These are phyloP conservation scores for Caenorhabditis elegans DNA, from an alignment of 1,140 invertebrate genomes.

Conservation along the genomic window DNA sequence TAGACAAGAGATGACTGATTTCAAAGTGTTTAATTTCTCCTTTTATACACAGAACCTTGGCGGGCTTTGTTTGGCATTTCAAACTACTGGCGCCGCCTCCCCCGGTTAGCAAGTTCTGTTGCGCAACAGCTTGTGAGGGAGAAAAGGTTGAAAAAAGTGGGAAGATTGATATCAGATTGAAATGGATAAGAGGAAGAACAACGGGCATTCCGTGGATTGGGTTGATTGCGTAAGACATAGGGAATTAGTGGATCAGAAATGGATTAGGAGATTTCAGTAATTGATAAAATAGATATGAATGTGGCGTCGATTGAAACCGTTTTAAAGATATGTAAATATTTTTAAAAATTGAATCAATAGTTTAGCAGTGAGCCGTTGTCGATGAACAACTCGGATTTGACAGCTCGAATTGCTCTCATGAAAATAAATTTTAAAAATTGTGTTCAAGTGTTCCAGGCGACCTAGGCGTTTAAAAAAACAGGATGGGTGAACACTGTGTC, in stretches of 20 bases:
- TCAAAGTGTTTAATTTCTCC: background rate
- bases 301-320: no score
- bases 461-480: no score
- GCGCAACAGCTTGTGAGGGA: background rate
- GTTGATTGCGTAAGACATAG: background rate
- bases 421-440: no score
- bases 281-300: background rate
- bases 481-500: no score
- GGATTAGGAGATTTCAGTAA: background rate
- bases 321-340: no score
- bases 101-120: slow-evolving; percentile 9
- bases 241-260: slow-evolving; percentile 5
- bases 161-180: background rate
- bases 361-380: no score
- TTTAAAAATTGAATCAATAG: no score
- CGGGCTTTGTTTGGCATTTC: background rate
- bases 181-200: background rate
- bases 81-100: background rate
- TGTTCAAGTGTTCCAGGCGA: no score
- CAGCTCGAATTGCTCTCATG: no score
- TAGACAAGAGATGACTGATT: slow-evolving; percentile 18
- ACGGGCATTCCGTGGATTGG: background rate
- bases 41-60: background rate
- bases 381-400: no score
- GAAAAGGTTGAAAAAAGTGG: background rate